These are phyloP conservation scores for Paramuricea clavata DNA, from an alignment of 92 coral and sea anemone species.

Conservation along the genomic window DNA sequence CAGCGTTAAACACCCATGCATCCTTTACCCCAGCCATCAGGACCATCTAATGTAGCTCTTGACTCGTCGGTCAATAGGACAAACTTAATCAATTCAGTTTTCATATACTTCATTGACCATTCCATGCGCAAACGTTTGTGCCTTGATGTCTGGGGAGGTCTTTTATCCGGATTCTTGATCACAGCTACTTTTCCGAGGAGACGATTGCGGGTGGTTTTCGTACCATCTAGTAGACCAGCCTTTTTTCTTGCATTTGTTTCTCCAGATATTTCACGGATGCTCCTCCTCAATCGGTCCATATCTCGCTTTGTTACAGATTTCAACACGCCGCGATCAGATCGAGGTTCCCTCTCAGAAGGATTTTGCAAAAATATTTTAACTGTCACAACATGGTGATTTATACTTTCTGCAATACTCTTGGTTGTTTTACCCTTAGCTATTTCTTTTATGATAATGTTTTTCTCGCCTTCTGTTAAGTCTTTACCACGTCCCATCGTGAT, in stretches of 20 bases:
- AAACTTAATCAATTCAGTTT: neutral
- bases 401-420: neutral
- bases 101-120: constrained; percentile 9
- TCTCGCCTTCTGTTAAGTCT: neutral
- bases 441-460: neutral
- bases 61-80: constrained; percentile 21
- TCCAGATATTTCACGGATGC: neutral
- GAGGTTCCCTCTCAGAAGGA: neutral
- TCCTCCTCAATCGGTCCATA: neutral
- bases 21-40: constrained; percentile 38
- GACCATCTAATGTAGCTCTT: constrained; percentile 11
- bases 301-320: neutral
- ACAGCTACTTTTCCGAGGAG: neutral
- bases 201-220: neutral
- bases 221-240: neutral
- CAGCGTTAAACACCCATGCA: constrained; percentile 31
- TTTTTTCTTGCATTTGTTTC: constrained; percentile 9
- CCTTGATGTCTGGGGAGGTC: neutral
- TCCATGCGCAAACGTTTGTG: neutral
- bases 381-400: neutral
- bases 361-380: neutral
- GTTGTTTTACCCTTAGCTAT: neutral
- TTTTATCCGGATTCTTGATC: neutral
- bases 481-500: constrained; percentile 8
- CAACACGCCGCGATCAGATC: neutral